Evolutionary conservation across 2,888 invertebrate genomes (phyloP).

Genomic region (Leptopilina myrica): DNA sequence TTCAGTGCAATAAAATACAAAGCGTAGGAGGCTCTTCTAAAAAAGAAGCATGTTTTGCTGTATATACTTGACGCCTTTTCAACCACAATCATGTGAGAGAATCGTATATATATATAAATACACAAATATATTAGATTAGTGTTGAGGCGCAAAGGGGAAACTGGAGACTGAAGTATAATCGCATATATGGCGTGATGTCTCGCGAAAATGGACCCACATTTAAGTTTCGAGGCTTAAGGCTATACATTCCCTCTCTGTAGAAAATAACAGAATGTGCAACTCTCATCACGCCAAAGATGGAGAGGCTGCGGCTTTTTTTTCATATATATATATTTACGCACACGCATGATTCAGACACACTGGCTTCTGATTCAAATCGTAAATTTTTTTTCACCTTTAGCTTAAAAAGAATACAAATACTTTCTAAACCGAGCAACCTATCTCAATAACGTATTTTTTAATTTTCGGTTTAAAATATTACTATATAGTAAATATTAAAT

Average conservation of each 20-base stretch:
- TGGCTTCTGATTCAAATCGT: background rate
- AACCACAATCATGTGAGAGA: no score
- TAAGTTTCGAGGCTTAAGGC: conserved; percentile 29
- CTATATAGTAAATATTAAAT: no score
- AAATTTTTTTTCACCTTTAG: no score
- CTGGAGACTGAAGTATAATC: conserved; percentile 3
- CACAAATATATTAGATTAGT: conserved; percentile 1
- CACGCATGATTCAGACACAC: conserved; percentile 44
- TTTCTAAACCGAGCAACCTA: no score
- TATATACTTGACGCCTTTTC: no score
- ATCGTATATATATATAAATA: no score
- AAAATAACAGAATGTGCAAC: conserved; percentile 33
- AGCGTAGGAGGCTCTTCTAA: no score
- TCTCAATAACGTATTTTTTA: no score
- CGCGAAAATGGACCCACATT: conserved; percentile 35
- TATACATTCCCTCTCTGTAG: conserved; percentile 1
- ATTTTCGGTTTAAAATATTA: no score
- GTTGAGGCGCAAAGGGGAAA: background rate
- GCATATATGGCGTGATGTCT: conserved; percentile 1
- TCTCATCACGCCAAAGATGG: conserved; percentile 45
- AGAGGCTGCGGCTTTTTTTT: conserved; percentile 39
- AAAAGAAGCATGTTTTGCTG: no score
- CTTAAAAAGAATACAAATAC: no score
- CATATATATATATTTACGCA: conserved; percentile 34
- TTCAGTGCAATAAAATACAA: no score